Conservation (phyloP, 92 coral and sea anemone species). For the Siderastrea siderea region DNA sequence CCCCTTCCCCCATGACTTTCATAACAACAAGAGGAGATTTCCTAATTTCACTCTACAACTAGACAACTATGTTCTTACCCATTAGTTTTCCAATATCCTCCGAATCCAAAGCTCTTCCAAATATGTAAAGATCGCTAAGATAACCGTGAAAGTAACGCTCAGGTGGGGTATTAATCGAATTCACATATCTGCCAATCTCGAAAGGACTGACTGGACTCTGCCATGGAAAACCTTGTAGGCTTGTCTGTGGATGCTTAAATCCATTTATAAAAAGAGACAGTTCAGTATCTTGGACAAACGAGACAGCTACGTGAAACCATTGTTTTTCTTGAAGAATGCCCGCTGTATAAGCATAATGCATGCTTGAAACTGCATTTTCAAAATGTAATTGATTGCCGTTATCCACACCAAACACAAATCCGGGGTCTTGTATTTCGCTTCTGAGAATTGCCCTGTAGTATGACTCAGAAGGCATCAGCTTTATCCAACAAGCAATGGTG, state of each 20-base stretch:
- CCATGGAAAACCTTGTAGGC: background rate
- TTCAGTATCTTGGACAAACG: background rate
- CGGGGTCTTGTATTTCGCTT: no score
- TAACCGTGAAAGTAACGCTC: conserved; percentile 58
- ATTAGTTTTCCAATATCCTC: conserved; percentile 47
- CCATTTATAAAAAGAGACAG: background rate
- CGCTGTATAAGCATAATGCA: background rate
- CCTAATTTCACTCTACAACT: background rate
- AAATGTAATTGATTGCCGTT: background rate
- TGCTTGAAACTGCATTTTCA: no score
- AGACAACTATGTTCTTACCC: conserved; percentile 45
- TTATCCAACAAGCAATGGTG: conserved; percentile 70
- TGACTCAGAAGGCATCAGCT: conserved; percentile 17
- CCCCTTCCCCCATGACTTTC: no score
- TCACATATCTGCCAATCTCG: conserved; percentile 40
- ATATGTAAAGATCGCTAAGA: conserved; percentile 65
- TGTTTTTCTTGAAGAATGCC: background rate
- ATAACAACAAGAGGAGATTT: no score
- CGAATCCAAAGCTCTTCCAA: conserved; percentile 34
- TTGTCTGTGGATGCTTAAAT: background rate
- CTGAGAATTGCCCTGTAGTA: background rate
- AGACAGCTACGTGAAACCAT: conserved; percentile 56
- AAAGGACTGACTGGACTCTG: background rate
- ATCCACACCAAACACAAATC: background rate
- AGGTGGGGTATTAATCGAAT: background rate